Base-by-base conservation (phyloP, 2,888 invertebrate genomes). In the Panzeria rudis region DNA sequence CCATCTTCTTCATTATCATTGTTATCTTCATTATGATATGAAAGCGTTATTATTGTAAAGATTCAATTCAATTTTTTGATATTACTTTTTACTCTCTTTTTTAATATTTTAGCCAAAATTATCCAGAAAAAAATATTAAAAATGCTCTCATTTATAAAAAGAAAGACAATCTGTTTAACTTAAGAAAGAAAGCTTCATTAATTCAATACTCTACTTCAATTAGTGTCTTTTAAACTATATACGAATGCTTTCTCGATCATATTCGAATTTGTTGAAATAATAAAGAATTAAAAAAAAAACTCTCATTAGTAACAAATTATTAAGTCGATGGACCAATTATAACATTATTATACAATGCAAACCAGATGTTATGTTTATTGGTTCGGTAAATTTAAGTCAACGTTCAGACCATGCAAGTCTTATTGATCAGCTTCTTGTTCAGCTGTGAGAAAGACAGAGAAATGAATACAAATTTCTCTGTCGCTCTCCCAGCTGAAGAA, bases 181-280 rank as follows among this genome's bases (percentile, higher is more conserved):
- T 11, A 50, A 50, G 29, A 54, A 71, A 78, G 69, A 78, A 62
- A 62, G 59, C 78, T 78, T 69, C 8, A 52, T 61, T 78, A 69
- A 61, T 50, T 29, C 29, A 59, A 61, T 29, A 17, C 9, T 25
- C 5, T 64, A 4, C 8, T 41, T 32, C 0, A 15, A 72, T 20
- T 61, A 50, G 72, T 23, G 47, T 20, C 15, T 35, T 35, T 13
- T 2, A 9, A 17, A 17, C 13, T 47, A 17, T 9, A 50, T 32
- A 50, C 29, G 66, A 32, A 50, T 66, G 32, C 17, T 17, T 44
- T 17, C 3, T 13, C n/a, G n/a, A 13, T n/a, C 13, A 5, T n/a
- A 44, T n/a, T 44, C 35, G 35, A 9, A 35, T 35, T 8, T 35
- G 8, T 35, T 35, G 5, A 29, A 29, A 29, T 29, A 29, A 5